These are phyloP conservation scores for Hydrophis major DNA, from an alignment of 2,797 vertebrate genomes.

Conservation along the genomic window DNA sequence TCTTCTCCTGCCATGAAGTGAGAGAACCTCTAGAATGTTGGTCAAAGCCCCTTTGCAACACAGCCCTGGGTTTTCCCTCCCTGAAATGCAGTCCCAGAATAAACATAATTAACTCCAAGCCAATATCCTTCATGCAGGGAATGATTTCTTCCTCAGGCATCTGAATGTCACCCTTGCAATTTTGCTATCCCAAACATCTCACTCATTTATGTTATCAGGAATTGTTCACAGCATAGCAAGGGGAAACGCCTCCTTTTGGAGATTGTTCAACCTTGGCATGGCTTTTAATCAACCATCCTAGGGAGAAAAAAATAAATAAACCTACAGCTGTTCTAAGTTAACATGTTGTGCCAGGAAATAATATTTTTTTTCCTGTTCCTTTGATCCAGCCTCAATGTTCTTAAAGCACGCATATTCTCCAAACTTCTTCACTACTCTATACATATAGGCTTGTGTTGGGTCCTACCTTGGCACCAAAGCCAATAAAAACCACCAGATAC, in stretches of 20 bases:
- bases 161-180: not conserved
- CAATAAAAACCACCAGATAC: not conserved
- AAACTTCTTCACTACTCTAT: not conserved
- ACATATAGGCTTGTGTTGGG: not conserved
- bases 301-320: not conserved
- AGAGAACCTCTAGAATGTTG: not conserved
- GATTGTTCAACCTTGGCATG: slow-evolving; percentile 28
- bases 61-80: not conserved
- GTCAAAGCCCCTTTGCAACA: not conserved
- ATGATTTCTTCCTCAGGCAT: not conserved
- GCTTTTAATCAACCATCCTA: slow-evolving; percentile 35
- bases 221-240: slow-evolving; percentile 9
- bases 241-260: not conserved
- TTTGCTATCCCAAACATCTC: slow-evolving; percentile 25
- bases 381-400: slow-evolving; percentile 12
- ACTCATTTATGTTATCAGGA: slow-evolving; percentile 11
- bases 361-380: not conserved
- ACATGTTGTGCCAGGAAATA: not conserved
- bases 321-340: slow-evolving; percentile 39
- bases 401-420: too few species aligned
- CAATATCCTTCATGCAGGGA: not conserved
- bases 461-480: not conserved
- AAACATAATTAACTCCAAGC: not conserved
- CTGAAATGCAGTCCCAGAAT: not conserved
- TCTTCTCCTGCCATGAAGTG: not conserved